Conservation (phyloP, 2,797 vertebrate genomes). For the Erethizon dorsatum region DNA sequence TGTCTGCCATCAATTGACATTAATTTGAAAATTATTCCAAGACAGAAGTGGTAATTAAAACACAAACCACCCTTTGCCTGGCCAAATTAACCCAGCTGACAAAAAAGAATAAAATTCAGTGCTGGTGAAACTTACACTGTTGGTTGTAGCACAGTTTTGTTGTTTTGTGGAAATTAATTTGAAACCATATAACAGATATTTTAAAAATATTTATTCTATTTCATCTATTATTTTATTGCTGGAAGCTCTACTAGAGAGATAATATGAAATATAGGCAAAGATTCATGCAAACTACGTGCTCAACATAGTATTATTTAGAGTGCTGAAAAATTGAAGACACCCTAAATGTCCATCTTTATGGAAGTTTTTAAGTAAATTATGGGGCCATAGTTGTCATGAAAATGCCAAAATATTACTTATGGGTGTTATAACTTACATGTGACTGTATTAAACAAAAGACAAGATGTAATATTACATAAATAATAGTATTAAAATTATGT, state of each 20-base stretch:
- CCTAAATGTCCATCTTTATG: conserved; percentile 17
- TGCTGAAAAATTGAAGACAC: conserved; percentile 19
- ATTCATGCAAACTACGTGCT: conserved; percentile 7
- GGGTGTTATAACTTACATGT: conserved; percentile 29
- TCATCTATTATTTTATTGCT: conserved; percentile 66
- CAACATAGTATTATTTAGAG: conserved; percentile 11
- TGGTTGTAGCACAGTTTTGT: conserved; percentile 3
- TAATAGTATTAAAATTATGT: background rate
- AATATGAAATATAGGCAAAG: conserved; percentile 49
- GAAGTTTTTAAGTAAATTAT: conserved; percentile 66
- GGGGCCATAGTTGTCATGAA: background rate
- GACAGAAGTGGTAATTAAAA: conserved; percentile 58
- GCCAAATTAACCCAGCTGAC: background rate
- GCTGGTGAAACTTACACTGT: background rate
- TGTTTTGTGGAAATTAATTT: conserved; percentile 59
- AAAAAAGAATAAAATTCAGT: conserved; percentile 32
- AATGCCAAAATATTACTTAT: conserved; percentile 59
- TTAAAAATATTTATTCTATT: conserved; percentile 38
- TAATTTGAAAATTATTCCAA: conserved; percentile 56
- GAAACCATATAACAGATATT: background rate
- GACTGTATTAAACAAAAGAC: conserved; percentile 38
- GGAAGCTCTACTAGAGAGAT: background rate
- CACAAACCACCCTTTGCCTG: background rate
- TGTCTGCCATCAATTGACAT: conserved; percentile 10
- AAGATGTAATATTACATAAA: conserved; percentile 41